Percentiles rank a stretch among this genome's conserved stretches.
phyloP scores from a whole-genome alignment of 2,888 invertebrate species.

The Chelonus formosanus region DNA sequence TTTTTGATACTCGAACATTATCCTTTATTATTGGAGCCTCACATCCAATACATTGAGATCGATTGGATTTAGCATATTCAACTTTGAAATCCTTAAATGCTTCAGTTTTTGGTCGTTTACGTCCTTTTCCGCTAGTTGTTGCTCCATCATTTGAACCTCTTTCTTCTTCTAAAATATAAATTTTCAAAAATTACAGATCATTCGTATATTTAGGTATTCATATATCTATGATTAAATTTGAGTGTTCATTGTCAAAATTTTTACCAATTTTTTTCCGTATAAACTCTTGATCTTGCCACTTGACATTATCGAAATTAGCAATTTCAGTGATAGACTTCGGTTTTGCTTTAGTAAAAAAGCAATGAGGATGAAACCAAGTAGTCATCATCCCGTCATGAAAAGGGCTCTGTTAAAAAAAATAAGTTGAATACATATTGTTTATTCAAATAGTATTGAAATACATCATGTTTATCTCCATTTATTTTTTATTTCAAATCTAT shows the following conservation, averaged over 20 bases:
- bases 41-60: slow-evolving; percentile 84
- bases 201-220: no score
- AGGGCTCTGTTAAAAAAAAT: slow-evolving; percentile 72
- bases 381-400: slow-evolving; percentile 87
- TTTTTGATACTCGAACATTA: slow-evolving; percentile 77
- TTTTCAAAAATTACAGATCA: no score
- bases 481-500: neutral
- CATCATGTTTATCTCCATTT: neutral
- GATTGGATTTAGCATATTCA: slow-evolving; percentile 89
- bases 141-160: slow-evolving; percentile 57
- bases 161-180: slow-evolving; percentile 31
- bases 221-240: no score
- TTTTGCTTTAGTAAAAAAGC: slow-evolving; percentile 74
- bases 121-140: slow-evolving; percentile 65
- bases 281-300: slow-evolving; percentile 84
- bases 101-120: slow-evolving; percentile 63
- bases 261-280: slow-evolving; percentile 76
- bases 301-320: slow-evolving; percentile 79
- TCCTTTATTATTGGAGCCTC: slow-evolving; percentile 83
- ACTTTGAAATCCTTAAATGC: slow-evolving; percentile 75
- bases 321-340: slow-evolving; percentile 81
- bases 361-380: slow-evolving; percentile 87
- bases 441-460: no score
- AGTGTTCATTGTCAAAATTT: slow-evolving; percentile 36
- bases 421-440: neutral